Conservation (phyloP, 2,797 vertebrate genomes). For the Epinephelus malabaricus region DNA sequence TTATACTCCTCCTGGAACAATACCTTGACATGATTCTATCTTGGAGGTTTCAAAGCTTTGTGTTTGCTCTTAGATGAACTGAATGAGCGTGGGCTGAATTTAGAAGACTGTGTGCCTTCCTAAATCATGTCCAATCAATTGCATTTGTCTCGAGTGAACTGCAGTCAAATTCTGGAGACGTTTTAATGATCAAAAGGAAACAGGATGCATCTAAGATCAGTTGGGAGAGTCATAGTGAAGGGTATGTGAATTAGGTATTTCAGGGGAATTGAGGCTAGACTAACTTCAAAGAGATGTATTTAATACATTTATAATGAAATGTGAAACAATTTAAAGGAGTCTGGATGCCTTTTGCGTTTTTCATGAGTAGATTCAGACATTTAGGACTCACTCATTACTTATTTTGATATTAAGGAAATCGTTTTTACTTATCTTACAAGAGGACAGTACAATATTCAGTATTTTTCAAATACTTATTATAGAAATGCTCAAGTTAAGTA, state of each 20-base stretch:
- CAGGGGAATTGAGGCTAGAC: neutral
- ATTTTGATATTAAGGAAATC: neutral
- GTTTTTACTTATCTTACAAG: neutral
- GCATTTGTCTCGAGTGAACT: neutral
- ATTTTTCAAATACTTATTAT: neutral
- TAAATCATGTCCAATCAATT: conserved; percentile 13
- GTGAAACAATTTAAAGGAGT: neutral
- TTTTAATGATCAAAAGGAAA: conserved; percentile 21
- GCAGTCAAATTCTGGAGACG: neutral
- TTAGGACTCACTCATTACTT: neutral
- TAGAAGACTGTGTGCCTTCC: conserved; percentile 2
- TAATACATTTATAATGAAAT: neutral
- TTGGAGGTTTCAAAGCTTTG: neutral
- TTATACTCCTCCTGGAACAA: neutral
- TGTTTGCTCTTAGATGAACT: neutral
- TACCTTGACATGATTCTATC: conserved; percentile 9
- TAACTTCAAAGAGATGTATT: neutral
- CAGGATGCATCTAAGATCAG: neutral
- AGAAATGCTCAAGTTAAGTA: too few relatives aligned
- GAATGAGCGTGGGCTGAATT: conserved; percentile 6
- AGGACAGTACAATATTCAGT: neutral
- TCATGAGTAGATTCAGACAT: neutral
- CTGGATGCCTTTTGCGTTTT: neutral
- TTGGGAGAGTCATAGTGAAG: conserved; percentile 1
- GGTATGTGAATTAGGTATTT: conserved; percentile 1